A percentile compares a stretch with the other conserved stretches of the same genome.
phyloP scores from a whole-genome alignment of 2,888 invertebrate genomes.

The Nemoura dubitans region DNA sequence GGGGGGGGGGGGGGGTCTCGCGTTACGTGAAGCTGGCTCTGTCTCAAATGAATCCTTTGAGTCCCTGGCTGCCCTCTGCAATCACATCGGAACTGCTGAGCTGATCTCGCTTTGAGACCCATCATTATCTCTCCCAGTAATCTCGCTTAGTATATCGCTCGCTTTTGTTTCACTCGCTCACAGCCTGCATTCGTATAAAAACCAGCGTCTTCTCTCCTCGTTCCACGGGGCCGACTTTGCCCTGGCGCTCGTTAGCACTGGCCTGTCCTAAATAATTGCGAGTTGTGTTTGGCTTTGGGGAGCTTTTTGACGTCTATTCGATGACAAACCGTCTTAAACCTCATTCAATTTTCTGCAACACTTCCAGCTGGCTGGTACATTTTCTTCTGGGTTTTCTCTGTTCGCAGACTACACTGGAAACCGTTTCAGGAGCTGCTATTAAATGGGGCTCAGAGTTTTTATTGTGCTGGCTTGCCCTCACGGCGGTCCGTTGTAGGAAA shows the following conservation, averaged over 20 bases:
- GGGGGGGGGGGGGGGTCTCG: neutral
- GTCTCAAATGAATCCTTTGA: neutral
- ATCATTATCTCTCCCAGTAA: constrained; percentile 20
- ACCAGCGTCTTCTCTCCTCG: neutral
- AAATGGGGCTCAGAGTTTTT: neutral
- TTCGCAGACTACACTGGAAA: neutral
- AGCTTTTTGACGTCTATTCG: constrained; percentile 1
- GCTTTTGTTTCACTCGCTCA: neutral
- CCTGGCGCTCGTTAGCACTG: neutral
- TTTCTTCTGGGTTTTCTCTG: neutral
- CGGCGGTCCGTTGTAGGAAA: neutral
- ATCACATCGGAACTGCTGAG: constrained; percentile 10
- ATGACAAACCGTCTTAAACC: constrained; percentile 25
- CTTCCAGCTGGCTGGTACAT: neutral
- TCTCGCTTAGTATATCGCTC: constrained; percentile 13
- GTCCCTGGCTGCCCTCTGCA: constrained; percentile 9
- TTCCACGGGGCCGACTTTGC: neutral
- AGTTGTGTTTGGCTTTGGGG: constrained; percentile 28
- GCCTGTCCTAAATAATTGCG: constrained; percentile 19
- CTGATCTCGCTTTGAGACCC: constrained; percentile 13
- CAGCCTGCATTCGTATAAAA: neutral
- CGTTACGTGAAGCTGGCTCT: neutral
- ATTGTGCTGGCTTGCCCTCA: neutral
- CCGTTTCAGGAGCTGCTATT: neutral
- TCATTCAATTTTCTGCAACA: constrained; percentile 18